These are phyloP conservation scores for Pilophorus perplexus DNA, from an alignment of 2,888 invertebrate genomes.

Conservation along the genomic window DNA sequence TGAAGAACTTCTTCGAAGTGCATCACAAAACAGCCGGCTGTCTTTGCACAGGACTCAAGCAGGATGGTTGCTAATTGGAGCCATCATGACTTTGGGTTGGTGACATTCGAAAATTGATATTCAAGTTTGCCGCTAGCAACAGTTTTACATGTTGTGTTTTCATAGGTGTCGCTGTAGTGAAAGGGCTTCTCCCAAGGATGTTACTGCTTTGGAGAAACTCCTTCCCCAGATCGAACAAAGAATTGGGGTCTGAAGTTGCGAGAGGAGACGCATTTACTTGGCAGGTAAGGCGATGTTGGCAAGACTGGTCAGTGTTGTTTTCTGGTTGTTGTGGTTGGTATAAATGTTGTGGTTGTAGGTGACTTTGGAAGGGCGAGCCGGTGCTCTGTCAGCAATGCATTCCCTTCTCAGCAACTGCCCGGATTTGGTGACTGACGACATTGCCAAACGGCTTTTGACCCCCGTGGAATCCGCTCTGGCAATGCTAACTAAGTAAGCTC, in stretches of 20 bases:
- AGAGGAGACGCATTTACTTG: conserved; percentile 98
- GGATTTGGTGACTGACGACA: conserved; percentile 87
- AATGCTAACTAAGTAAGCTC: conserved; percentile 83
- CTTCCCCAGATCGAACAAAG: conserved; percentile 93
- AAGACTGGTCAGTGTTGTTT: not conserved
- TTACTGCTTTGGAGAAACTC: conserved; percentile 94
- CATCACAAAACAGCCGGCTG: conserved; percentile 92
- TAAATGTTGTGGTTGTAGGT: conserved; percentile 57
- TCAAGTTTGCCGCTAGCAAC: too few species aligned
- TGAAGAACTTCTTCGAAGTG: conserved; percentile 91
- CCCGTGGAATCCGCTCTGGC: conserved; percentile 94
- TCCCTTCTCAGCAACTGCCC: conserved; percentile 89
- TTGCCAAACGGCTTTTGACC: conserved; percentile 79
- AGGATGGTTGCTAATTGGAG: conserved; percentile 95
- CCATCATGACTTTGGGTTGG: conserved; percentile 89
- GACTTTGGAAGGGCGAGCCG: conserved; percentile 92
- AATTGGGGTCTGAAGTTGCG: conserved; percentile 93
- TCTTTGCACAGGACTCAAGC: conserved; percentile 94
- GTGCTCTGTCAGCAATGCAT: conserved; percentile 92
- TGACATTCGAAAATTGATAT: too few species aligned
- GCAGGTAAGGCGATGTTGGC: conserved; percentile 64
- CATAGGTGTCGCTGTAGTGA: conserved; percentile 83
- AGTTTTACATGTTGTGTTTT: too few species aligned
- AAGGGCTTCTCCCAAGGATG: conserved; percentile 89
- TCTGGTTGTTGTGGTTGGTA: not conserved